Conservation (phyloP, 2,113 vertebrate species). For the Amblyornis subalaris region DNA sequence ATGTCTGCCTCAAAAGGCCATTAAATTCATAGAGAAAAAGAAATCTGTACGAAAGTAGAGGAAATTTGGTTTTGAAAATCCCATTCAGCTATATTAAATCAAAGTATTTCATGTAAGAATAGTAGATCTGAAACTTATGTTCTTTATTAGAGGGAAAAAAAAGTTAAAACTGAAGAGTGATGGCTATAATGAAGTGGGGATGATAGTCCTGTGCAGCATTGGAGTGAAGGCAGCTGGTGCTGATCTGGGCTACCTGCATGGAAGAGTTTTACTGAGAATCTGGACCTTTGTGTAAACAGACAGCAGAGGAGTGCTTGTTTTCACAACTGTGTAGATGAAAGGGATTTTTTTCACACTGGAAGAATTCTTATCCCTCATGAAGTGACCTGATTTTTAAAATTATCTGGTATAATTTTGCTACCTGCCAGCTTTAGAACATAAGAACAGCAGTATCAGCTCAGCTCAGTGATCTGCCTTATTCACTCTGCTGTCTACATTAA, state of each 20-base stretch:
- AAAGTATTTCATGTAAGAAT: neutral
- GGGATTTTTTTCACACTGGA: neutral
- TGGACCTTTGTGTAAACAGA: neutral
- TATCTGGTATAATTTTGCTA: neutral
- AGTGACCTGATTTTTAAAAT: conserved; percentile 32
- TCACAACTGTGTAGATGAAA: neutral
- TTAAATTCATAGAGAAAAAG: neutral
- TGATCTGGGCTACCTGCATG: neutral
- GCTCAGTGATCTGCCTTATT: neutral
- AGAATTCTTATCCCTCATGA: neutral
- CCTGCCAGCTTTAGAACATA: neutral
- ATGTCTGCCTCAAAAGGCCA: neutral
- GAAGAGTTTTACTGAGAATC: neutral
- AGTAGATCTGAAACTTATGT: neutral
- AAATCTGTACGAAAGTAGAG: neutral
- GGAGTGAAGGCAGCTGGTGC: neutral
- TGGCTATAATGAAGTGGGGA: neutral
- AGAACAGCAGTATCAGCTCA: neutral
- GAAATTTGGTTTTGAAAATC: neutral
- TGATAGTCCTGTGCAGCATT: neutral
- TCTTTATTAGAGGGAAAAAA: neutral
- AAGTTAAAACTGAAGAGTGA: neutral
- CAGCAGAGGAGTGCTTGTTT: neutral
- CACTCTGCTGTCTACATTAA: neutral
- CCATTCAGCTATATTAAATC: neutral